These are phyloP conservation scores for Brachyhypopomus gauderio DNA, from an alignment of 2,113 vertebrate genomes.

Conservation along the genomic window DNA sequence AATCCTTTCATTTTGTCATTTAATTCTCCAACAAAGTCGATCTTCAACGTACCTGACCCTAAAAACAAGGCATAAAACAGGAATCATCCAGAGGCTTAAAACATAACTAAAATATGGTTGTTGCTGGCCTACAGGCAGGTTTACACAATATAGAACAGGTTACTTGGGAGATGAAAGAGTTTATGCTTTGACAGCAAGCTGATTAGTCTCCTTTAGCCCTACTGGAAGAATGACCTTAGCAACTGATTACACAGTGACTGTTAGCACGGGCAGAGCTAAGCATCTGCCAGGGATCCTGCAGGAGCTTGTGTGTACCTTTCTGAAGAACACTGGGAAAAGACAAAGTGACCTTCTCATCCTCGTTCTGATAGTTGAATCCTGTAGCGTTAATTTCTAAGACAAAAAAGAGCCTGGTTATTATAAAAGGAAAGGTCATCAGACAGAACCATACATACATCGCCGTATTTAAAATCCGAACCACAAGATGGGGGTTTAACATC, in stretches of 20 bases:
- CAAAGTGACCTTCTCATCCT: constrained; percentile 98
- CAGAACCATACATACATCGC: neutral
- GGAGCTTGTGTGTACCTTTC: constrained; percentile 77
- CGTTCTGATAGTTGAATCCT: constrained; percentile 98
- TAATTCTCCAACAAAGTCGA: constrained; percentile 96
- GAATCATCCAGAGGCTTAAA: neutral
- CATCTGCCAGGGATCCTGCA: neutral
- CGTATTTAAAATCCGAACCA: neutral
- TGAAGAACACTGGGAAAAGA: constrained; percentile 93
- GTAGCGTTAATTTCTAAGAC: constrained; percentile 92
- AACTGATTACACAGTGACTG: constrained; percentile 32
- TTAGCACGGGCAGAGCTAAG: constrained; percentile 8
- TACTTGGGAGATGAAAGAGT: neutral
- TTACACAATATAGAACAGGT: neutral
- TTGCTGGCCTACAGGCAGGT: neutral
- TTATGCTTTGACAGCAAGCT: constrained; percentile 20
- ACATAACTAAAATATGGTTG: neutral
- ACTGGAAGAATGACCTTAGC: constrained; percentile 24
- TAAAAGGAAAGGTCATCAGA: neutral
- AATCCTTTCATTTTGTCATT: constrained; percentile 99
- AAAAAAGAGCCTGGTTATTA: constrained; percentile 33
- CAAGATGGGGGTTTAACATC: neutral
- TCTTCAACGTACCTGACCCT: constrained; percentile 91
- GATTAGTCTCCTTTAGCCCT: neutral
- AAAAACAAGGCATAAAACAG: constrained; percentile 45